Evolutionary conservation across 2,113 vertebrate genomes (phyloP).

Genomic region (Chionomys nivalis): DNA sequence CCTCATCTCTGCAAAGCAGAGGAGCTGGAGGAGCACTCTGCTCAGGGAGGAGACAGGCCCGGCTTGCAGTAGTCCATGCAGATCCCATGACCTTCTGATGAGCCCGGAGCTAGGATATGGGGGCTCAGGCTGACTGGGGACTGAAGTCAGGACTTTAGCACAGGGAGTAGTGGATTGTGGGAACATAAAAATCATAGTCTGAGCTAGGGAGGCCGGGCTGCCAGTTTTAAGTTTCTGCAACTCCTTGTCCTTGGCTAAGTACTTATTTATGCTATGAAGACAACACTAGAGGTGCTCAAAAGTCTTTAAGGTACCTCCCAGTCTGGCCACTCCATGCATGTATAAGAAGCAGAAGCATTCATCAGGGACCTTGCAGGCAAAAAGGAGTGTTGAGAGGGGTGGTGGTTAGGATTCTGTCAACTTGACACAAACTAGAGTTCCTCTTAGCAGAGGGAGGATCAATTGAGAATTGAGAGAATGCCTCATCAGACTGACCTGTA

Average conservation of each 20-base stretch:
- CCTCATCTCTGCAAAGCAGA: not conserved
- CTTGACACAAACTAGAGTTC: not conserved
- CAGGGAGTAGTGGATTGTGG: accelerated
- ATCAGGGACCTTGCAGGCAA: not conserved
- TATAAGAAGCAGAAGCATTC: not conserved
- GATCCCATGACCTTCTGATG: not conserved
- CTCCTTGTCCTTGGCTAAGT: slow-evolving; percentile 9
- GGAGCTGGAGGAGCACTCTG: not conserved
- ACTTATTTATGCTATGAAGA: not conserved
- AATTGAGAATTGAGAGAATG: not conserved
- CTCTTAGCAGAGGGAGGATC: not conserved
- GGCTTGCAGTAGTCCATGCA: not conserved
- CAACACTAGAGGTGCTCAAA: not conserved
- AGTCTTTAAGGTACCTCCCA: not conserved
- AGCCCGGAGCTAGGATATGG: not conserved
- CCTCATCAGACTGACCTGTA: not conserved
- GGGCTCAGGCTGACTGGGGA: not conserved
- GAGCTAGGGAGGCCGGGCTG: not conserved
- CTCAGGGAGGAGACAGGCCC: not conserved
- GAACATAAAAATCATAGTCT: not conserved
- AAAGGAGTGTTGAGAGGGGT: not conserved
- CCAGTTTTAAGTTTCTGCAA: not conserved
- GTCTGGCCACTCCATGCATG: not conserved
- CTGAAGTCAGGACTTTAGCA: not conserved
- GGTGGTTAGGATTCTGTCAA: not conserved